Evolutionary conservation across 2,113 vertebrate species (phyloP).

Genomic region (Paramormyrops kingsleyae): DNA sequence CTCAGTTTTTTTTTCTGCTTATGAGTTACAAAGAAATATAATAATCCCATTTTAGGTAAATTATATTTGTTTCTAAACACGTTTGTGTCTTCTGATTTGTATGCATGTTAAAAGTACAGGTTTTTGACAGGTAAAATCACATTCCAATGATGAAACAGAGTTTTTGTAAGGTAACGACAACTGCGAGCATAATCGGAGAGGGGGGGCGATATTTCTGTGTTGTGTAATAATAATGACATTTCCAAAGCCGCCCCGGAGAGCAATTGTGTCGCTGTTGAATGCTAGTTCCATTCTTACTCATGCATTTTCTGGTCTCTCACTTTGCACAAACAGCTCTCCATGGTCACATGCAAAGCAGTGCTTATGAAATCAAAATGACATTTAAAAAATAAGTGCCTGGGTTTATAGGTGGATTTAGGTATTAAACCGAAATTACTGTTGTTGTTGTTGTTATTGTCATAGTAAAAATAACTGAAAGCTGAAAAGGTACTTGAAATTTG

Average conservation of each 20-base stretch:
- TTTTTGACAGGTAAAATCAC: background rate
- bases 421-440: background rate
- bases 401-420: background rate
- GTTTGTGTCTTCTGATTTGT: background rate
- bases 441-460: background rate
- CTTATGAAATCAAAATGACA: background rate
- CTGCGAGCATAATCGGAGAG: background rate
- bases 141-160: background rate
- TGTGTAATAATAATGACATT: background rate
- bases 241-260: background rate
- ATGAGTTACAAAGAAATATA: background rate
- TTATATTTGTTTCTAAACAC: background rate
- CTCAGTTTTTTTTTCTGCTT: background rate
- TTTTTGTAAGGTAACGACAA: background rate
- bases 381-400: background rate
- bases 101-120: background rate
- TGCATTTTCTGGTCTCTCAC: background rate
- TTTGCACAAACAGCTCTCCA: background rate
- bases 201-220: background rate
- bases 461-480: background rate
- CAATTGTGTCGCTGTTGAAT: background rate
- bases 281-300: background rate
- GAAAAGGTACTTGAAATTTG: background rate
- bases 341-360: background rate
- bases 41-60: background rate